Percentiles rank a stretch among this genome's conserved stretches.
Conservation (phyloP, 2,888 invertebrate genomes). For the Diloba caeruleocephala region DNA sequence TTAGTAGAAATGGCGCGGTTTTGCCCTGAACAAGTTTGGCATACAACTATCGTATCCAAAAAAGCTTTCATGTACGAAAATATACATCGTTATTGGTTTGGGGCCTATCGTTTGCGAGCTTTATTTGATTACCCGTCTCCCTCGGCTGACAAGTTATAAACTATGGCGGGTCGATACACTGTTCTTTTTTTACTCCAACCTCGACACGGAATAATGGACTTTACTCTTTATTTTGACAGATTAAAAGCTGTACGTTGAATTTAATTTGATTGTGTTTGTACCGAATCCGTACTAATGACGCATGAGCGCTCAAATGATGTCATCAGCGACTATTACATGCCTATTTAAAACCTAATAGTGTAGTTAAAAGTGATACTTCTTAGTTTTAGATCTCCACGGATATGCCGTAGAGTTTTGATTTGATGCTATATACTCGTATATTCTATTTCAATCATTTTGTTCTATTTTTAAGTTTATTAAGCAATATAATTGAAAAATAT, state of each 20-base stretch:
- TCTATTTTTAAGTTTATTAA: no score
- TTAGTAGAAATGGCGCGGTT: no score
- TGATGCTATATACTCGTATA: no score
- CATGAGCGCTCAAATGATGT: slow-evolving; percentile 18
- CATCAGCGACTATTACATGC: slow-evolving; percentile 14
- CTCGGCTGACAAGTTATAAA: slow-evolving; percentile 34
- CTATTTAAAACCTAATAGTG: slow-evolving; percentile 6
- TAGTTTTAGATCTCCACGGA: slow-evolving; percentile 3
- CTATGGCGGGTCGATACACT: slow-evolving; percentile 22
- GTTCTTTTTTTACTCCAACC: slow-evolving; percentile 31
- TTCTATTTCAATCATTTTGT: no score
- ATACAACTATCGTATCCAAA: no score
- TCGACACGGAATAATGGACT: slow-evolving; percentile 23
- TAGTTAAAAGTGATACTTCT: slow-evolving; percentile 4
- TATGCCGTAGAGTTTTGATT: no score
- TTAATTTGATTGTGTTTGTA: slow-evolving; percentile 11
- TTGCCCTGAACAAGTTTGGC: no score
- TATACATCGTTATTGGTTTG: not conserved
- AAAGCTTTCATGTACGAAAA: not conserved
- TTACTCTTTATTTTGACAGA: slow-evolving; percentile 48
- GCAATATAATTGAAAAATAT: no score
- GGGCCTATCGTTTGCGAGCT: slow-evolving; percentile 20
- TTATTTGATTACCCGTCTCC: slow-evolving; percentile 39
- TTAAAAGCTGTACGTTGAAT: slow-evolving; percentile 33
- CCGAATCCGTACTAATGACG: slow-evolving; percentile 19